Evolutionary conservation across 2,113 vertebrate genomes (phyloP), one percentile per base, ranked within the genome.

Genomic region (Pseudopodoces humilis): DNA sequence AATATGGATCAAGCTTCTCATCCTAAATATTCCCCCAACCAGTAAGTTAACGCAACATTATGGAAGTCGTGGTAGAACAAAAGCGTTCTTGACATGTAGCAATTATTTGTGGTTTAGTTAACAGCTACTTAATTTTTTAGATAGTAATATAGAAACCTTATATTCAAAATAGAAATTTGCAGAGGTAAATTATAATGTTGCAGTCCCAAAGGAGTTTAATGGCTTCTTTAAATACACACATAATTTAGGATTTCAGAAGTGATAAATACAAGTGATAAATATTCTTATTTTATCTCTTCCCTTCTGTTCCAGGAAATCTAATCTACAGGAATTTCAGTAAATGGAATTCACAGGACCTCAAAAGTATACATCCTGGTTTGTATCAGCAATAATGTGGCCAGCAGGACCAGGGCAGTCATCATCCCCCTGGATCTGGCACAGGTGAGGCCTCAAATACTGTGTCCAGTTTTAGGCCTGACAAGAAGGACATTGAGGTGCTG

Each of bases 341-440:
- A 44, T 11, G 31, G 37, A 78, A 84, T 74, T 49, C 31, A 70
- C 70, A 78, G 46, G 58, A 52, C 15, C 30, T 62, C 14, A 4
- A 21, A 90, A 24, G 15, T 23, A 16, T 12, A 8, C 11, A 53
- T 23, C 33, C 15, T 70, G 67, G 20, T 12, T 5, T 82, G 7
- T 33, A 23, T 7, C 49, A 72, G 39, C 6, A 68, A 5, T 4
- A 5, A 6, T 15, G 19, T 31, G 52, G 27, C 8, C 37, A 77
- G 43, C 13, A 59, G 21, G 21, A 19, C 9, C 3, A n/a, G 52
- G 30, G 9, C 17, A 70, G 23, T 27, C 52, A 46, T 55, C 1
- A 2, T 20, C 0, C 13, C 28, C 7, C 43, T 13, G 9, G 21
- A 47, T 20, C 37, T 0, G 1, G 58, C 41, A 23, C 25, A n/a